Evolutionary conservation across 30 jellyfish, hydroid and myxozoan species (phyloP).

Genomic region (Sanderia malayensis): DNA sequence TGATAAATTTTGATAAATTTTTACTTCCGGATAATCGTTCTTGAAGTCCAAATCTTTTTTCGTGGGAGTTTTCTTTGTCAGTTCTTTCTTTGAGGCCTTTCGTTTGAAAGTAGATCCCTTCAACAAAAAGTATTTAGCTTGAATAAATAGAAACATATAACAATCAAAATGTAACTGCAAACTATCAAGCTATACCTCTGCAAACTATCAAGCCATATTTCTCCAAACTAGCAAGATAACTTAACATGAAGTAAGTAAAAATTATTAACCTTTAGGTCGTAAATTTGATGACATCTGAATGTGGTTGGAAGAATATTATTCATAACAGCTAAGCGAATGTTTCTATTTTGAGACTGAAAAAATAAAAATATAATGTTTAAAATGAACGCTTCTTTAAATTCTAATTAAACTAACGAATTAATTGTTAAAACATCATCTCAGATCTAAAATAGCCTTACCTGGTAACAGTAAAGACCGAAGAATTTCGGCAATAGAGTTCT

Average conservation of each 20-base stretch:
- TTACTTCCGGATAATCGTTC: conserved; percentile 58
- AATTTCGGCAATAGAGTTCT: conserved; percentile 95
- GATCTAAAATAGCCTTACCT: conserved; percentile 41
- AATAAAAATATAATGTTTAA: too few species aligned
- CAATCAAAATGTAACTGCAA: too few species aligned
- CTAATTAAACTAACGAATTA: too few species aligned
- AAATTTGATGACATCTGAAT: conserved; percentile 74
- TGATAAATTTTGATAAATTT: neutral
- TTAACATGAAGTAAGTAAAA: too few species aligned
- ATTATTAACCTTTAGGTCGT: conserved; percentile 80
- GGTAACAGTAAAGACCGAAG: conserved; percentile 88
- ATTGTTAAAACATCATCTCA: too few species aligned
- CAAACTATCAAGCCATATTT: too few species aligned
- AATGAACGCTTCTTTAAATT: too few species aligned
- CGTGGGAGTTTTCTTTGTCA: conserved; percentile 94
- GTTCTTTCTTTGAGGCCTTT: conserved; percentile 83
- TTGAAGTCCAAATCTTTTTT: conserved; percentile 84
- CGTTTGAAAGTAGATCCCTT: conserved; percentile 98
- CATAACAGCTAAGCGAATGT: conserved; percentile 93
- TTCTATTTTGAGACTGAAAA: conserved; percentile 77
- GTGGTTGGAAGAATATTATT: conserved; percentile 88
- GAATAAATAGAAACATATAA: too few species aligned
- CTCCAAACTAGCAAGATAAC: too few species aligned
- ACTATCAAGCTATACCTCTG: too few species aligned
- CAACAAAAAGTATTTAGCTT: neutral